Conservation (phyloP, 2,888 invertebrate species). For the Pristionchus mayeri region DNA sequence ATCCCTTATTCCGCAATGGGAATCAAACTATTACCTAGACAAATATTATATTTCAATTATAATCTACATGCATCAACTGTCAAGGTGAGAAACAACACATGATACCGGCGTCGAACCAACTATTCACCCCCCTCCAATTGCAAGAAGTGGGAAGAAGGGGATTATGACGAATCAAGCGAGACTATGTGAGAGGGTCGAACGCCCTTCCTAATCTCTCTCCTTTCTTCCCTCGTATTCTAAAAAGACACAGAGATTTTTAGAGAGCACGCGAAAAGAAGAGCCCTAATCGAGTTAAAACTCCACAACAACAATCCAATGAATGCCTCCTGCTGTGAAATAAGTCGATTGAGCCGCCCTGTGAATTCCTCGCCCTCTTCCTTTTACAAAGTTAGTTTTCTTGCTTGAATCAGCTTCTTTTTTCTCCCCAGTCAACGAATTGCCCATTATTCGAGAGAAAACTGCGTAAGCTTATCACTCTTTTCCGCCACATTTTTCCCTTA, state of each 20-base stretch:
- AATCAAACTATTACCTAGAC: not conserved
- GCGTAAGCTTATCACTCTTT: not conserved
- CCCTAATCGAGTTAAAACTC: no score
- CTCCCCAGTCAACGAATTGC: not conserved
- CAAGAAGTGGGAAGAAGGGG: not conserved
- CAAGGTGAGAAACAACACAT: no score
- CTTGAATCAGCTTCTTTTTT: constrained; percentile 33
- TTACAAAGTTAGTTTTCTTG: not conserved
- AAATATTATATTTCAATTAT: no score
- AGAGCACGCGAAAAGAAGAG: not conserved
- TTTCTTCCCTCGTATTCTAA: not conserved
- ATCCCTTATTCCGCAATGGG: not conserved
- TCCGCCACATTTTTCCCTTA: not conserved
- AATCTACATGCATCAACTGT: no score
- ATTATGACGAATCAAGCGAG: constrained; percentile 28
- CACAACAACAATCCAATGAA: not conserved
- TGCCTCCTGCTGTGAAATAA: not conserved
- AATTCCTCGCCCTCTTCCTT: not conserved
- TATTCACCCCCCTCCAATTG: no score
- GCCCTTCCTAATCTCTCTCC: not conserved
- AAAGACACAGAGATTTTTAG: not conserved
- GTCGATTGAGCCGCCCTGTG: not conserved
- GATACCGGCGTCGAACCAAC: no score
- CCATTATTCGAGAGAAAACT: constrained; percentile 22
- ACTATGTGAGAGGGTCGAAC: not conserved